These are phyloP conservation scores for Xenopus laevis DNA, from an alignment of 2,113 vertebrate species.

Conservation along the genomic window DNA sequence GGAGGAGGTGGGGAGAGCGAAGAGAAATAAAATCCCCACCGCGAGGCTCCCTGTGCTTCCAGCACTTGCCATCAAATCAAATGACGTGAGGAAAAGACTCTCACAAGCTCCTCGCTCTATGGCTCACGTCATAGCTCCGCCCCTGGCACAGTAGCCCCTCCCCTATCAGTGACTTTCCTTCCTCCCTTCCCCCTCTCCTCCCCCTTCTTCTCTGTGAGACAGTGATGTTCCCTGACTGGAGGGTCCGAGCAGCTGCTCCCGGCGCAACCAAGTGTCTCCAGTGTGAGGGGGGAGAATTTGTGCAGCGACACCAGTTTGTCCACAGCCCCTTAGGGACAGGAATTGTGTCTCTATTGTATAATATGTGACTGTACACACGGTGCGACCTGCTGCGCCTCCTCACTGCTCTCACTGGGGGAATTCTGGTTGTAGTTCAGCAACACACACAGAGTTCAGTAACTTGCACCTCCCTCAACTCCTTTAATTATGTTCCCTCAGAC, in stretches of 20 bases:
- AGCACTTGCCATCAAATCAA: conserved; percentile 70
- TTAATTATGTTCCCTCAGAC: no score
- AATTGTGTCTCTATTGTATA: no score
- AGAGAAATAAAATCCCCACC: conserved; percentile 51
- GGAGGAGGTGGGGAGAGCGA: conserved; percentile 57
- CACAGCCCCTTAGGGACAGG: background rate
- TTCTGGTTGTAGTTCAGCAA: no score
- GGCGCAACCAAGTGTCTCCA: conserved; percentile 3
- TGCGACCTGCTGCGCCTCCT: no score
- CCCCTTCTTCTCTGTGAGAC: conserved; percentile 23
- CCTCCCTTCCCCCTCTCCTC: conserved; percentile 23
- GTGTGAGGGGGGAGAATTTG: background rate
- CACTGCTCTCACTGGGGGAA: no score
- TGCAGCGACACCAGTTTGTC: no score
- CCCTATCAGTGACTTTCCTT: conserved; percentile 8
- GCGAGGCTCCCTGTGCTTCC: conserved; percentile 54
- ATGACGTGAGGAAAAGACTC: conserved; percentile 74
- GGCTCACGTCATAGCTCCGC: conserved; percentile 46
- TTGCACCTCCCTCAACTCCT: no score
- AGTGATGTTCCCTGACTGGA: conserved; percentile 23
- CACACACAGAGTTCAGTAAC: no score
- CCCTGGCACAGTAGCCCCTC: no score
- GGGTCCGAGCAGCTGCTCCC: conserved; percentile 33
- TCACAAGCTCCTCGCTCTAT: conserved; percentile 67
- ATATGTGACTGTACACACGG: no score